Evolutionary conservation across 2,888 invertebrate species (phyloP).

Genomic region (Oxytorus armatus): DNA sequence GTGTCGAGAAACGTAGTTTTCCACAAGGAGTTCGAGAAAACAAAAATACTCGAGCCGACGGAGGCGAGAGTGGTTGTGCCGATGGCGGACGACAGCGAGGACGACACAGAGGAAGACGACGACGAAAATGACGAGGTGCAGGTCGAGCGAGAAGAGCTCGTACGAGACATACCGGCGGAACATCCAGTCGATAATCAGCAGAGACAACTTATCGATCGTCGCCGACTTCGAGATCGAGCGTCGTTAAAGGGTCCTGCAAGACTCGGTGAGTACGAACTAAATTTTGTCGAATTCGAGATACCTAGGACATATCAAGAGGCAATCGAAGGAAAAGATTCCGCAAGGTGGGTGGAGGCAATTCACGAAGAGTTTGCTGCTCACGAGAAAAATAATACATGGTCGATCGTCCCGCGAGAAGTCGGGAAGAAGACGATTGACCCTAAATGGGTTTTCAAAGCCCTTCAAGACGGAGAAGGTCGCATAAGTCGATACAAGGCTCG

Average conservation of each 20-base stretch:
- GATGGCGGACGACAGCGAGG: background rate
- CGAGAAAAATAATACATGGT: slow-evolving; percentile 51
- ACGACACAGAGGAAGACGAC: no score
- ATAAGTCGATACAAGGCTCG: slow-evolving; percentile 73
- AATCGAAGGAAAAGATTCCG: slow-evolving; percentile 24
- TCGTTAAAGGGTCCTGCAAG: no score
- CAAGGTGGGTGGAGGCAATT: slow-evolving; percentile 43
- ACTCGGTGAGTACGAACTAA: background rate
- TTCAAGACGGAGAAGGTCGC: slow-evolving; percentile 62
- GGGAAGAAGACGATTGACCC: slow-evolving; percentile 48
- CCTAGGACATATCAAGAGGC: slow-evolving; percentile 15
- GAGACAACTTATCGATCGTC: no score
- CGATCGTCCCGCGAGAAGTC: slow-evolving; percentile 5
- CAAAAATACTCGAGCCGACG: no score
- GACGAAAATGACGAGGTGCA: background rate
- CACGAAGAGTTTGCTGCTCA: slow-evolving; percentile 36
- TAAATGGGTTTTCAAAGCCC: slow-evolving; percentile 50
- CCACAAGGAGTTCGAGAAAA: no score
- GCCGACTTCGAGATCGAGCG: no score
- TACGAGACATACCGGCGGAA: no score
- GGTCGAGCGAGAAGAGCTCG: background rate
- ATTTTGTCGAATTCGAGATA: no score
- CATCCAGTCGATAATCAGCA: no score
- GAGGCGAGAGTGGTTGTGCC: no score
- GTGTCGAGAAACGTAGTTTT: no score